Conservation (phyloP, 1,140 invertebrate genomes). For the Trachymyrmex cornetzi region DNA sequence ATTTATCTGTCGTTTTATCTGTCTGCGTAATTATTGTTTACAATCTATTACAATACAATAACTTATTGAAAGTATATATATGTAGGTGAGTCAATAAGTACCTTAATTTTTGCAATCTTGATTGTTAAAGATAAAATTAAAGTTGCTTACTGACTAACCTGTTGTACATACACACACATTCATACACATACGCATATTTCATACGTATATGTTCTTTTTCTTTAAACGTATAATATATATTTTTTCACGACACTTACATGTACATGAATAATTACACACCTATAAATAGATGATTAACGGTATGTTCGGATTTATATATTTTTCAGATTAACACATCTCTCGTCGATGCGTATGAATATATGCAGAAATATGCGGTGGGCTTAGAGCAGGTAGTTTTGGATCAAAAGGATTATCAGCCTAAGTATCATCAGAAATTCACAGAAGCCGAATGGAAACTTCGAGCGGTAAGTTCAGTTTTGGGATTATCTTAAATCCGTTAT, state of each 20-base stretch:
- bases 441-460: constrained; percentile 88
- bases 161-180: background rate
- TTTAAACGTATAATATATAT: background rate
- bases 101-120: no score
- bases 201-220: no score
- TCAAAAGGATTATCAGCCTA: constrained; percentile 86
- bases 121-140: no score
- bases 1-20: constrained; percentile 10
- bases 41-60: background rate
- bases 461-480: constrained; percentile 82
- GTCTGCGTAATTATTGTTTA: background rate
- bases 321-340: constrained; percentile 88
- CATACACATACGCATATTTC: background rate
- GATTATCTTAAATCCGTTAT: background rate
- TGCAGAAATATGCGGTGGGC: constrained; percentile 90
- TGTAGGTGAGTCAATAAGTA: no score
- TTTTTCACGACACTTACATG: background rate
- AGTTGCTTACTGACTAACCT: no score
- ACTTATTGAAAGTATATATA: background rate
- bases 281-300: background rate
- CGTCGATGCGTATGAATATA: constrained; percentile 87
- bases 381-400: constrained; percentile 90
- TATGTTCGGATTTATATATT: constrained; percentile 60
- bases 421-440: constrained; percentile 87
- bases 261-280: background rate